Evolutionary conservation across 92 coral and sea anemone species (phyloP), one percentile per base, ranked within the genome.

Genomic region (Palythoa grandis): DNA sequence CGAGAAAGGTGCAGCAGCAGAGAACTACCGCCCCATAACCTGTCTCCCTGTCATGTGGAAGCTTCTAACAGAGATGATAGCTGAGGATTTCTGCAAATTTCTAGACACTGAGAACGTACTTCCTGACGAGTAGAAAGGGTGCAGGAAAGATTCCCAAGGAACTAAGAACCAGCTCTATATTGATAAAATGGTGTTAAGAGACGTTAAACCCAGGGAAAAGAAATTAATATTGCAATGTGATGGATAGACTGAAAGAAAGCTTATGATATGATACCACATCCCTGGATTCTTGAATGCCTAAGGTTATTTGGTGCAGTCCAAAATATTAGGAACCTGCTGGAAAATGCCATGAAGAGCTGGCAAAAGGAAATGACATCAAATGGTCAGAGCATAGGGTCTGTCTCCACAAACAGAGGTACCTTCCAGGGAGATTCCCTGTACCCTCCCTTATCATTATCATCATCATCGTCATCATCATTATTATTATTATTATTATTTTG

Each of bases 221-320:
- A 29, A 29, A 29, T 29, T 29, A 29, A 29, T 29, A 29, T 29
- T 29, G 35, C 35, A 29, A 29, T 29, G 0, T 29, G 35, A 29
- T 29, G 35, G 35, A 29, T 0, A 29, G 35, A 29, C 35, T 29
- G 1, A 0, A 29, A 29, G 35, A 1, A 29, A 29, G 35, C 35
- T 29, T 29, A 29, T 29, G 1, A 29, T 29, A 29, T 29, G 1
- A 29, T 29, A 29, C 35, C 35, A 29, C 35, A 29, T 29, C 35
- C 35, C 35, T 29, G 35, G 35, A 29, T 29, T 29, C 35, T 29
- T 29, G 35, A 29, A 29, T 29, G 35, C 35, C 35, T 29, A 29
- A 29, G 35, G 35, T 29, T 82, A 57, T 70, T 88, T 14, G 87
- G 90, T 52, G 87, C 67, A 63, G 52, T 17, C 56, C 75, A 37